Evolutionary conservation across 2,888 invertebrate genomes (phyloP).

Genomic region (Sinhomidia bicolor): DNA sequence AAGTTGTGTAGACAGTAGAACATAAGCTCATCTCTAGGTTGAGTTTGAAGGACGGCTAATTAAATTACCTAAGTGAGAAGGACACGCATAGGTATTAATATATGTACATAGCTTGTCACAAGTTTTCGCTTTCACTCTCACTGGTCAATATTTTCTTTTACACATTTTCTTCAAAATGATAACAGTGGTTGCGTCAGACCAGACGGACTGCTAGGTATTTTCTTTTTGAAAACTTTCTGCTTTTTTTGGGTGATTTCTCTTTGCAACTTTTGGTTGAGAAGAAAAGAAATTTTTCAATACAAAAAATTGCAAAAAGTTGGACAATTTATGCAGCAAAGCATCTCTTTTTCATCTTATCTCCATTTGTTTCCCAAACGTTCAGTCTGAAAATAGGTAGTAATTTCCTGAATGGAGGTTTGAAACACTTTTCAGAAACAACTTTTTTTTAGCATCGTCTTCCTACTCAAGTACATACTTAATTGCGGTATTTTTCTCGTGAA

Average conservation of each 20-base stretch:
- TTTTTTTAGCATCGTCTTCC: not conserved
- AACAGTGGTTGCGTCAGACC: conserved; percentile 5
- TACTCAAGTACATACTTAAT: not conserved
- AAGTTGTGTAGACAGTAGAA: too few relatives aligned
- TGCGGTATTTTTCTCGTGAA: not conserved
- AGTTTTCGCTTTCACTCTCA: not conserved
- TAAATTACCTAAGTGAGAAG: not conserved
- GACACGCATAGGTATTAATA: too few relatives aligned
- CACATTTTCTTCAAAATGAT: not conserved
- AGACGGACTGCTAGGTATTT: conserved; percentile 6
- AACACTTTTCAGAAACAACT: not conserved
- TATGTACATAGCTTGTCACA: not conserved
- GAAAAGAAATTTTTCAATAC: conserved; percentile 19
- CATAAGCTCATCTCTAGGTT: too few relatives aligned
- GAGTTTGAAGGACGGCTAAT: not conserved
- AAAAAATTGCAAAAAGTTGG: conserved; percentile 1
- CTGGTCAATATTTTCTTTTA: not conserved
- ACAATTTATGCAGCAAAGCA: conserved; percentile 28
- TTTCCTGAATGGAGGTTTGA: not conserved
- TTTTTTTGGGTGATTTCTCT: not conserved
- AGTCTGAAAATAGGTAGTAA: not conserved
- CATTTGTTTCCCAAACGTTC: conserved; percentile 8
- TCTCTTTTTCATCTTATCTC: conserved; percentile 40
- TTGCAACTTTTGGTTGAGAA: not conserved
- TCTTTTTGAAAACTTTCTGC: not conserved